Conservation (phyloP, 2,113 vertebrate species). For the Zingel zingel region DNA sequence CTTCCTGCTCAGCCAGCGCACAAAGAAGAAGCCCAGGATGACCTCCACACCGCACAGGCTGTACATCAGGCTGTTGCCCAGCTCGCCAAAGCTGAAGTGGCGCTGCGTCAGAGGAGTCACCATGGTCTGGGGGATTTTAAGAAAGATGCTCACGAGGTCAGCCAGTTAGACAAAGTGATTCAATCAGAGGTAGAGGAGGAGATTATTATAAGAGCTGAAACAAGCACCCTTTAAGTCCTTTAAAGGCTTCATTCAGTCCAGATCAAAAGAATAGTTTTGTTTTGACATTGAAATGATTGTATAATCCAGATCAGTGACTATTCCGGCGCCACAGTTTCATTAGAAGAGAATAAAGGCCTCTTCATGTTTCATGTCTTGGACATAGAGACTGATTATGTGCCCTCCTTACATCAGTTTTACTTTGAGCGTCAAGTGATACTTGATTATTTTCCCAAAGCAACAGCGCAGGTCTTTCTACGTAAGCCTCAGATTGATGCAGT, state of each 20-base stretch:
- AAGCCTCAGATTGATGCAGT: conserved; percentile 35
- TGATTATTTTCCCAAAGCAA: conserved; percentile 33
- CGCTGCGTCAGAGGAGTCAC: conserved; percentile 89
- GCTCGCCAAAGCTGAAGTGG: conserved; percentile 86
- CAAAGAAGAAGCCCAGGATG: conserved; percentile 88
- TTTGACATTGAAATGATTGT: conserved; percentile 42
- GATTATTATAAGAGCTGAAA: conserved; percentile 38
- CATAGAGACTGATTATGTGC: conserved; percentile 10
- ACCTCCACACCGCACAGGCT: conserved; percentile 89
- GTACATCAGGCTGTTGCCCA: conserved; percentile 91
- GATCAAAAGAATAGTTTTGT: conserved; percentile 37
- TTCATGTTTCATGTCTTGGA: background rate
- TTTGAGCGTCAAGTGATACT: background rate
- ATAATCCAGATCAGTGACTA: conserved; percentile 19
- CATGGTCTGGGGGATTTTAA: conserved; percentile 83
- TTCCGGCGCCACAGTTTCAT: background rate
- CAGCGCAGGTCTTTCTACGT: conserved; percentile 32
- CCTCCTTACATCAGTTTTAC: conserved; percentile 21
- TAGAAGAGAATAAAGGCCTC: background rate
- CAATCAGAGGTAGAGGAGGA: background rate
- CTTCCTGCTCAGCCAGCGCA: conserved; percentile 85
- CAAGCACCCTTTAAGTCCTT: conserved; percentile 19
- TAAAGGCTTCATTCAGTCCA: conserved; percentile 11
- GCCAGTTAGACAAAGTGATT: conserved; percentile 12
- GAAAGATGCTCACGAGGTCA: conserved; percentile 38